These are phyloP conservation scores for Chrysogorgia sp. DNA, from an alignment of 92 coral and sea anemone species.

Conservation along the genomic window DNA sequence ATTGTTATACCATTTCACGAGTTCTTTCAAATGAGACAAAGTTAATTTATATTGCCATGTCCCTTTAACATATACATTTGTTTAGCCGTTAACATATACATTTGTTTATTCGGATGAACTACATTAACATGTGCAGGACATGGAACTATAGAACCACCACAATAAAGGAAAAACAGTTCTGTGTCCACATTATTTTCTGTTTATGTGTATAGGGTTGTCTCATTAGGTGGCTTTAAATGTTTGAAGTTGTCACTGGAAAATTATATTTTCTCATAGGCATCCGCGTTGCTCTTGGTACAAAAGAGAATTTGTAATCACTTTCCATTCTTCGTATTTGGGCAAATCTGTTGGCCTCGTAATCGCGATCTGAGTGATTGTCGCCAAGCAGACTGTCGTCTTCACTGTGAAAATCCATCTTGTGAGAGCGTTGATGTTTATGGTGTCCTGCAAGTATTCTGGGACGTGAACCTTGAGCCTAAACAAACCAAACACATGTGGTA, in stretches of 20 bases:
- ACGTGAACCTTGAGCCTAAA: conserved; percentile 14
- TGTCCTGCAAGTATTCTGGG: not conserved
- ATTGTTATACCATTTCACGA: too few species aligned
- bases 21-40: too few species aligned
- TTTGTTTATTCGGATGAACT: too few species aligned
- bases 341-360: conserved; percentile 21
- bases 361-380: conserved; percentile 1
- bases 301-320: not conserved
- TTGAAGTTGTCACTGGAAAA: not conserved
- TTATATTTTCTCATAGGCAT: conserved; percentile 14
- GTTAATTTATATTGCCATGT: too few species aligned
- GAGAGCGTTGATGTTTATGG: conserved; percentile 1
- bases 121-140: too few species aligned
- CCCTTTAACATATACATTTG: too few species aligned
- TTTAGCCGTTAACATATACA: too few species aligned
- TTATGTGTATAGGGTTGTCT: not conserved
- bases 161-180: too few species aligned
- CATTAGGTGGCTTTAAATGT: too few species aligned
- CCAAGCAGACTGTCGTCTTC: conserved; percentile 10
- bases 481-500: too few species aligned
- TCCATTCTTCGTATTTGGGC: conserved; percentile 25
- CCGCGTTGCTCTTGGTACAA: conserved; percentile 6
- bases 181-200: too few species aligned
- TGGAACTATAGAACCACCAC: too few species aligned
- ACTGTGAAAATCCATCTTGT: not conserved